Percentiles rank a stretch among this genome's conserved stretches.
phyloP scores from a whole-genome alignment of 1,140 invertebrate genomes.

The Eriosoma lanigerum region DNA sequence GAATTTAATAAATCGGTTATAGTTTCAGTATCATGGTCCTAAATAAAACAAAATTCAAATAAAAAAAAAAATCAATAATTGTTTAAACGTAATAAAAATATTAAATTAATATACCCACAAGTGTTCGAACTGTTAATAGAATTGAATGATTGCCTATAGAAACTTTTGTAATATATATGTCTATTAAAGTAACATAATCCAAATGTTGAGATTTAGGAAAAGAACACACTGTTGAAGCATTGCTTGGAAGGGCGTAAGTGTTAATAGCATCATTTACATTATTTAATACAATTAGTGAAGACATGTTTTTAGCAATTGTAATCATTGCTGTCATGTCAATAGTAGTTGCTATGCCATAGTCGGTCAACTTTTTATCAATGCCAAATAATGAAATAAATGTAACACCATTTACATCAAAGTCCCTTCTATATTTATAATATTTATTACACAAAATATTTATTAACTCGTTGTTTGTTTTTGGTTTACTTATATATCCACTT shows the following conservation, averaged over 20 bases:
- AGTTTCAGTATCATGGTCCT: slow-evolving; percentile 17
- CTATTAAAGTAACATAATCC: not conserved
- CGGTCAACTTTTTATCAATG: not conserved
- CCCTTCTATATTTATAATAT: slow-evolving; percentile 17
- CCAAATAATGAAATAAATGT: slow-evolving; percentile 12
- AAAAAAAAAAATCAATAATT: not conserved
- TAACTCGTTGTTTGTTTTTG: slow-evolving; percentile 6
- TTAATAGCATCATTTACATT: not conserved
- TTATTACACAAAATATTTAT: not conserved
- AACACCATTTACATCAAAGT: slow-evolving; percentile 22
- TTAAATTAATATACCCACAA: slow-evolving; percentile 48
- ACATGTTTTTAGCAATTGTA: slow-evolving; percentile 28
- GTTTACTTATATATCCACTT: slow-evolving; percentile 30
- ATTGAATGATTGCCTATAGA: not conserved
- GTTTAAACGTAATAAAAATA: no score
- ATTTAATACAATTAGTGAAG: not conserved
- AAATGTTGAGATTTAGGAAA: slow-evolving; percentile 4
- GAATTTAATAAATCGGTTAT: slow-evolving; percentile 5
- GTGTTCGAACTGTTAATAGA: slow-evolving; percentile 19
- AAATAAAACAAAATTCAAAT: not conserved
- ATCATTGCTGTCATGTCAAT: not conserved
- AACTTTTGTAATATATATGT: not conserved
- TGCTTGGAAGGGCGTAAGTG: not conserved
- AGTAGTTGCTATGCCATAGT: not conserved
- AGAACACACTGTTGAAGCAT: not conserved